Evolutionary conservation across 2,888 invertebrate genomes (phyloP), one percentile per base, ranked within the genome.

Genomic region (Julus scanicus): DNA sequence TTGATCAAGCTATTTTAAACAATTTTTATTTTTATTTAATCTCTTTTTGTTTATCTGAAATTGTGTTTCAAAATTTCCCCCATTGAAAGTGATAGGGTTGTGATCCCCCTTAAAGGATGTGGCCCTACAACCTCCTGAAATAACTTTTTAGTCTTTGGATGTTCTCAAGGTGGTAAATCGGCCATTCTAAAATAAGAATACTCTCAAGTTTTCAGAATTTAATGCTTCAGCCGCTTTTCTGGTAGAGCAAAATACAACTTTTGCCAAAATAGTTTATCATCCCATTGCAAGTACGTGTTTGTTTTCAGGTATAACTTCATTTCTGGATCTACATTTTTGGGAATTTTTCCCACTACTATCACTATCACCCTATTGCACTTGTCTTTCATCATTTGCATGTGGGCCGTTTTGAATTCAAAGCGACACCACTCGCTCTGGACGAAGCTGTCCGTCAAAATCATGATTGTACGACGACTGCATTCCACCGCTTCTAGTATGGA

Each of bases 211-310:
- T 86, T 3, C 44, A 53, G 6, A n/a, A n/a, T 49, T 17, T 17
- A 11, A 49, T 5, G 13, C 89, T 15, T 48, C 84, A n/a, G 57
- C 57, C 87, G 86, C 86, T 13, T 89, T 44, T 83, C 87, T 86
- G 90, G 90, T 29, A 91, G 88, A 11, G 90, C 90, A 89, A 90
- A 91, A 3, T 90, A 88, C 0, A 91, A 57, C 88, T 90, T 91
- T 87, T 91, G 90, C 91, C 91, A 91, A 88, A 91, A 91, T 39
- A 90, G 85, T 86, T 89, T 89, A 88, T 91, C 91, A 40, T 90
- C 90, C 86, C 89, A 88, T 86, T 90, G 89, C 0, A 91, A 89
- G 89, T 90, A 91, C 1, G 91, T 91, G 88, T 90, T 89, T 37
- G 91, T 90, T 88, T 90, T 90, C 44, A 91, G 83, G 87, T 90